Percentiles rank a stretch among this genome's conserved stretches.
These are phyloP conservation scores for Chamaetylas fuelleborni DNA, from an alignment of 2,113 vertebrate species.

Conservation along the genomic window DNA sequence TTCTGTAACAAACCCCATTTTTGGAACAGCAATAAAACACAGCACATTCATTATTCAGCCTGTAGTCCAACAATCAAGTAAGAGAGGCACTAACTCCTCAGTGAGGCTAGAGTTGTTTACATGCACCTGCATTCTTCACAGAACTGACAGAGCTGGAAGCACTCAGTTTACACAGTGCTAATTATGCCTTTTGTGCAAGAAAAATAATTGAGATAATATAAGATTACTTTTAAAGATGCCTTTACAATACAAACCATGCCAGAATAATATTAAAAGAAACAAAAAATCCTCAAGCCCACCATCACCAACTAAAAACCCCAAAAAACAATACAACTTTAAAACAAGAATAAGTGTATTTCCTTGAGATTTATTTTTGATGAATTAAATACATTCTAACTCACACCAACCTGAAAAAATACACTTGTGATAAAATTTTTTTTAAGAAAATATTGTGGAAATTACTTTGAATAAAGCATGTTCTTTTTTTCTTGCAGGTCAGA, in stretches of 20 bases:
- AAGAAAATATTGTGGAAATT: not conserved
- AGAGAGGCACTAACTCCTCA: not conserved
- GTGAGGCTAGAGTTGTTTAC: not conserved
- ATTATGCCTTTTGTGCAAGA: not conserved
- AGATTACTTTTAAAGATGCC: not conserved
- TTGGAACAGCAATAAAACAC: not conserved
- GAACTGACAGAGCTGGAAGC: not conserved
- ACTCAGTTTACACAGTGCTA: not conserved
- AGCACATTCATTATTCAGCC: not conserved
- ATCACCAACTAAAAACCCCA: accelerated
- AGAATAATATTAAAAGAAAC: not conserved
- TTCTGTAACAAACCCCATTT: not conserved
- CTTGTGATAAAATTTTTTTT: not conserved
- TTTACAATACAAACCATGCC: not conserved
- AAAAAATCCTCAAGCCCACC: not conserved
- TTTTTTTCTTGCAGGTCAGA: not conserved
- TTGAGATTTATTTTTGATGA: not conserved
- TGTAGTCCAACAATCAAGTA: not conserved
- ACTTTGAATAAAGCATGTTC: not conserved
- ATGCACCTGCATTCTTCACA: not conserved
- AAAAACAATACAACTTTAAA: not conserved
- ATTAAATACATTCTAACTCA: not conserved
- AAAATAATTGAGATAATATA: not conserved
- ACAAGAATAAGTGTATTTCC: not conserved
- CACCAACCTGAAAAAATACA: not conserved